phyloP scores from a whole-genome alignment of 30 jellyfish, hydroid and myxozoan species.

The Chrysaora quinquecirrha region DNA sequence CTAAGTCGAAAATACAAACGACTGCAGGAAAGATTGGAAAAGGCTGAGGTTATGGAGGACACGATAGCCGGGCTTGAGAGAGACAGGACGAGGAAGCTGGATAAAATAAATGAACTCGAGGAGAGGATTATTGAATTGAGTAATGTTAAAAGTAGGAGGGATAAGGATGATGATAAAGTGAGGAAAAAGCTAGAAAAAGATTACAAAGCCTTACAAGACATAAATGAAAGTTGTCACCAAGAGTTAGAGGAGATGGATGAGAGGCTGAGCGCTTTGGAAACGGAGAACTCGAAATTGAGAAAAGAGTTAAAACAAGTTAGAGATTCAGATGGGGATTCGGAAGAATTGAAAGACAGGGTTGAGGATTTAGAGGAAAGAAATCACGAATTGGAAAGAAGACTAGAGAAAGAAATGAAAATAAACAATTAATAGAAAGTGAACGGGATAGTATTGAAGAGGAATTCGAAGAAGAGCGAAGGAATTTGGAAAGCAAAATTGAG shows the following conservation, averaged over 20 bases:
- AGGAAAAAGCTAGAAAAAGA: constrained; percentile 69
- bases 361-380: constrained; percentile 68
- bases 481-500: constrained; percentile 31
- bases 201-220: constrained; percentile 43
- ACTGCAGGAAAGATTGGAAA: constrained; percentile 75
- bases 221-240: constrained; percentile 52
- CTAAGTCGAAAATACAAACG: constrained; percentile 58
- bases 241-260: constrained; percentile 62
- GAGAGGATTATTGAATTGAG: constrained; percentile 39
- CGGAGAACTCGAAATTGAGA: constrained; percentile 45
- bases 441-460: constrained; percentile 82
- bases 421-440: constrained; percentile 74
- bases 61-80: constrained; percentile 67
- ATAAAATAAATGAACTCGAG: constrained; percentile 68
- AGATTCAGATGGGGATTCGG: background rate
- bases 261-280: constrained; percentile 35
- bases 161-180: constrained; percentile 60
- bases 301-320: constrained; percentile 45
- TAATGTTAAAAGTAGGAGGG: constrained; percentile 20
- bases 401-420: constrained; percentile 47
- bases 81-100: constrained; percentile 67
- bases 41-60: constrained; percentile 71
- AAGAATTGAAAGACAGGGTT: constrained; percentile 27
- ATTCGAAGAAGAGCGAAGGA: constrained; percentile 63
- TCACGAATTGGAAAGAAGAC: constrained; percentile 67